Percentiles rank a stretch among this genome's conserved stretches.
phyloP scores from a whole-genome alignment of 2,113 vertebrate genomes.

The Oryzias javanicus region DNA sequence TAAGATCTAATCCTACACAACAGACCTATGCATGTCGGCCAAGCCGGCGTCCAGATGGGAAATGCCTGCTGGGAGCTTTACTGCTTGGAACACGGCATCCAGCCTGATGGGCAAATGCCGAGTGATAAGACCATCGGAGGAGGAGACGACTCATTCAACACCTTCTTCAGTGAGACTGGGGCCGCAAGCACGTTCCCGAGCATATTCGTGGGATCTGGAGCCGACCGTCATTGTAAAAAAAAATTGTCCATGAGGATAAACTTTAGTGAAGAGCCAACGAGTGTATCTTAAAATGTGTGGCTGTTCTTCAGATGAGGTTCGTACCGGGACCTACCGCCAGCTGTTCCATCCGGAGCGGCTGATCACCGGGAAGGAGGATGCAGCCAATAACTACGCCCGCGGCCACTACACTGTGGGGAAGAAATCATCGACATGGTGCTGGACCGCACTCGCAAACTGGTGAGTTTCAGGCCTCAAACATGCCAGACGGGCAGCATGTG shows the following conservation, averaged over 20 bases:
- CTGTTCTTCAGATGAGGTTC: constrained; percentile 74
- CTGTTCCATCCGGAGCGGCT: no score
- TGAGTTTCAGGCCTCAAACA: constrained; percentile 10
- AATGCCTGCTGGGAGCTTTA: constrained; percentile 91
- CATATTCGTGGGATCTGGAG: constrained; percentile 73
- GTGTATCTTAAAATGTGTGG: background rate
- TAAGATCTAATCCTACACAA: no score
- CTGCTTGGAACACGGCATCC: constrained; percentile 83
- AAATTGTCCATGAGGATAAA: background rate
- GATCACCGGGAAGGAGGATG: no score
- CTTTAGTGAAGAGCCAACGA: no score
- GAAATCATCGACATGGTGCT: constrained; percentile 74
- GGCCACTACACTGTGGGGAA: constrained; percentile 75
- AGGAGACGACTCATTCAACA: constrained; percentile 73
- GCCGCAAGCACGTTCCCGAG: no score
- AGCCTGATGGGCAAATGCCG: constrained; percentile 55
- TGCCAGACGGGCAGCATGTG: no score
- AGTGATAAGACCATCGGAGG: constrained; percentile 61
- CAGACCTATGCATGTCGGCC: constrained; percentile 72
- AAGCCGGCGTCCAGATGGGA: constrained; percentile 87
- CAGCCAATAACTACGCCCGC: constrained; percentile 78
- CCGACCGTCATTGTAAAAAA: constrained; percentile 74
- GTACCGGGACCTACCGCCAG: constrained; percentile 25
- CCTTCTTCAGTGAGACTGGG: no score
- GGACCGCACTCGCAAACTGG: constrained; percentile 72